A percentile compares a stretch with the other conserved stretches of the same genome.
phyloP scores from a whole-genome alignment of 2,888 invertebrate genomes.

The Antheraea assamensis region DNA sequence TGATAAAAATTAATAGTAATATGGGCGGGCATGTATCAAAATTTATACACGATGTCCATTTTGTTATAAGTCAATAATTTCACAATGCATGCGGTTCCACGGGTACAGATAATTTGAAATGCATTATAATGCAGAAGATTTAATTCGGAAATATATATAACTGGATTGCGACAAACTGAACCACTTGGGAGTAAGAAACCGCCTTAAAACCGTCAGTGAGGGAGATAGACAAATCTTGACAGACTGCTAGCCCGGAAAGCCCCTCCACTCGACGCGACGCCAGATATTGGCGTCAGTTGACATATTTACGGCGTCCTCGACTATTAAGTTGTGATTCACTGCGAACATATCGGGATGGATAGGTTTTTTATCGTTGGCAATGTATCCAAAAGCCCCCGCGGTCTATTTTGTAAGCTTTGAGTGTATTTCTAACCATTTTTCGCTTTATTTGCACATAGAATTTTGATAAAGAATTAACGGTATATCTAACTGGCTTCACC shows the following conservation, averaged over 20 bases:
- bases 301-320: slow-evolving; percentile 79
- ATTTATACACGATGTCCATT: too few species aligned
- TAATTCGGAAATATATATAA: background rate
- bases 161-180: background rate
- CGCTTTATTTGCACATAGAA: background rate
- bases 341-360: slow-evolving; percentile 79
- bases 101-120: background rate
- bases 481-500: too few species aligned
- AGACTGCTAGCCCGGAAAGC: slow-evolving; percentile 42
- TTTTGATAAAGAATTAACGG: background rate
- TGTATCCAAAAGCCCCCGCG: slow-evolving; percentile 71
- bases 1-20: too few species aligned
- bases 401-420: slow-evolving; percentile 71
- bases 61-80: too few species aligned
- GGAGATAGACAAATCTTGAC: slow-evolving; percentile 47
- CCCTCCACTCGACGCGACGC: slow-evolving; percentile 43
- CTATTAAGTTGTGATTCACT: slow-evolving; percentile 81
- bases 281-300: slow-evolving; percentile 80
- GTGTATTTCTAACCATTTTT: slow-evolving; percentile 31
- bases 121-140: background rate
- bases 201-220: slow-evolving; percentile 14
- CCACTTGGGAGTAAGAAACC: slow-evolving; percentile 22
- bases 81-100: too few species aligned
- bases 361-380: slow-evolving; percentile 77
- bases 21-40: too few species aligned